Evolutionary conservation across 1,140 invertebrate species (phyloP), one percentile per base, ranked within the genome.

Genomic region (Metaphire vulgaris): DNA sequence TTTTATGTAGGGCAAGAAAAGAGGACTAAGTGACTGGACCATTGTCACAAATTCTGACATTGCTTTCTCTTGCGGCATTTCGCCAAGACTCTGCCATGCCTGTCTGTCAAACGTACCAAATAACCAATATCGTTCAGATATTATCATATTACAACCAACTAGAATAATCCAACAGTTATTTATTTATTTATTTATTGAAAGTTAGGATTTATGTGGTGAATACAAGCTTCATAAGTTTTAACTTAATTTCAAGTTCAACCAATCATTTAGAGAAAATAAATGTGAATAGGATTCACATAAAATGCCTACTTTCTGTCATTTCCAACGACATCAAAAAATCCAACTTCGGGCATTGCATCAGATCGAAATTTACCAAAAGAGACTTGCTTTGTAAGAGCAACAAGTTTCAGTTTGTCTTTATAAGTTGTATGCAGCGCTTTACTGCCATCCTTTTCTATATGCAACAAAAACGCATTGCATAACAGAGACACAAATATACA

Each of bases 371-470:
- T 92, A 6, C 96, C 96, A 87, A 95, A 91, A 12, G 89, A 89
- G 2, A 92, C 92, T 89, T 98, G 96, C 83, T 96, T 93, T 6
- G 92, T 94, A 81, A 93, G 93, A 1, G 95, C 96, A 16, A 97
- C 92, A 76, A 98, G 85, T 83, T 92, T 92, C 28, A 97, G 85
- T 86, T 96, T 94, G 83, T 98, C 94, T 85, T 95, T 92, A 86
- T 98, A 99, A 33, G 92, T 94, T 71, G 97, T 88, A 83, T 97
- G 94, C 41, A 98, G 89, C 14, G 83, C 84, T 72, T 95, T 94
- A 87, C 96, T 98, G 15, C 95, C 95, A 88, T 95, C 92, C 89
- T 98, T 97, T 85, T 98, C 96, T 96, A 86, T n/a, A 88, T 88
- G n/a, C n/a, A n/a, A n/a, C n/a, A n/a, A n/a, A n/a, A n/a, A n/a